Percentiles rank a stretch among this genome's conserved stretches.
Evolutionary conservation across 2,888 invertebrate genomes (phyloP).

Genomic region (Synergus itoensis): DNA sequence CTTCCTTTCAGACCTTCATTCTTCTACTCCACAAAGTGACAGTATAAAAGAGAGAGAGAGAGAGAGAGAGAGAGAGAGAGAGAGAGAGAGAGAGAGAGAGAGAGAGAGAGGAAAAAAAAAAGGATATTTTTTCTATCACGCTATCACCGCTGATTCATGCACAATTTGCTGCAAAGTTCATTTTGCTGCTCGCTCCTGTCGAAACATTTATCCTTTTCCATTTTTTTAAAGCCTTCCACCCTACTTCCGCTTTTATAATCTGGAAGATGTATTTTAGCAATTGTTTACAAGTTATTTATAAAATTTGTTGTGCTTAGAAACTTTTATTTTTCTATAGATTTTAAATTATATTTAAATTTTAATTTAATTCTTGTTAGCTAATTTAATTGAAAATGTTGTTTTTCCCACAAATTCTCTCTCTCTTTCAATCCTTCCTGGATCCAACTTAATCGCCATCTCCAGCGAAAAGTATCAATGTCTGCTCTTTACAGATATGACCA

Average conservation of each 20-base stretch:
- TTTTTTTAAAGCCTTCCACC: conserved; percentile 56
- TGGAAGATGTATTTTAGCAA: neutral
- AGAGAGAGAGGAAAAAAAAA: conserved; percentile 54
- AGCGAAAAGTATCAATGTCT: conserved; percentile 58
- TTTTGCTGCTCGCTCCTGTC: conserved; percentile 75
- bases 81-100: conserved; percentile 53
- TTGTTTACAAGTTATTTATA: neutral
- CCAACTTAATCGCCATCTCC: conserved; percentile 52
- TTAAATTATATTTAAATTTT: neutral
- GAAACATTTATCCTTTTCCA: conserved; percentile 55
- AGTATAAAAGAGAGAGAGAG: conserved; percentile 49
- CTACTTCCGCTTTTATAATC: conserved; percentile 47
- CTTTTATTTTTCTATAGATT: neutral
- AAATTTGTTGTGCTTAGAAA: neutral
- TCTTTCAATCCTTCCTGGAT: conserved; percentile 41
- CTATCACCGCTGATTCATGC: conserved; percentile 75
- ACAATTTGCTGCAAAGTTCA: conserved; percentile 75
- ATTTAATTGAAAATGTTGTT: neutral
- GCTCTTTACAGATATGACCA: conserved; percentile 77
- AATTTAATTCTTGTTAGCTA: neutral
- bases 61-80: conserved; percentile 53
- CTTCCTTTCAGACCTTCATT: conserved; percentile 77
- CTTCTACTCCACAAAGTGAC: conserved; percentile 69
- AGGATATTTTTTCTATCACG: conserved; percentile 69
- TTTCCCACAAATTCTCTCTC: conserved; percentile 31